Conservation (phyloP, 2,113 vertebrate genomes). For the Steatornis caripensis region DNA sequence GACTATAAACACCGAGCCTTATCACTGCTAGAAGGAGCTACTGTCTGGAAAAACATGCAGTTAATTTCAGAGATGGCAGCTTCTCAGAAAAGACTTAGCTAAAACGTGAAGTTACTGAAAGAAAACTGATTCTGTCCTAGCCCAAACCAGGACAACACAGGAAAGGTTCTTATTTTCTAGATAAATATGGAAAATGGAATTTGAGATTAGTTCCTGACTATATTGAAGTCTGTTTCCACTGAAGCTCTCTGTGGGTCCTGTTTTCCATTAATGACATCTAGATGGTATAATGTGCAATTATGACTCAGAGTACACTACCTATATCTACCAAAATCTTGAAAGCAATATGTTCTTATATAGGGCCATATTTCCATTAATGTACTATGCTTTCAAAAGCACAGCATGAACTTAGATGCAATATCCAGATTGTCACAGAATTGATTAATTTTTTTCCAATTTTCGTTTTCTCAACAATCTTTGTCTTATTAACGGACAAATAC, state of each 20-base stretch:
- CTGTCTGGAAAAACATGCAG: too few relatives aligned
- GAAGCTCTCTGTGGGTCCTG: not conserved
- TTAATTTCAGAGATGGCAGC: too few relatives aligned
- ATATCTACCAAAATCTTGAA: not conserved
- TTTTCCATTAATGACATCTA: not conserved
- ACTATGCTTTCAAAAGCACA: not conserved
- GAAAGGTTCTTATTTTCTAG: not conserved
- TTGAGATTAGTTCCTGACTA: not conserved
- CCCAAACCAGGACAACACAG: too few relatives aligned
- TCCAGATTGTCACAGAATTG: slow-evolving; percentile 7
- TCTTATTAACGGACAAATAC: slow-evolving; percentile 53
- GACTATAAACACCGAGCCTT: too few relatives aligned
- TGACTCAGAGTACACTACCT: not conserved
- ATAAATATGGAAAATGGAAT: not conserved
- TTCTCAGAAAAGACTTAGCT: too few relatives aligned
- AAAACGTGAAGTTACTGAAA: too few relatives aligned
- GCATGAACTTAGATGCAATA: slow-evolving; percentile 16
- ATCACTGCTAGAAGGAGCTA: too few relatives aligned
- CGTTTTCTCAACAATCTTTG: slow-evolving; percentile 54
- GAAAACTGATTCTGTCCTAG: too few relatives aligned
- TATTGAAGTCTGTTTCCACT: not conserved
- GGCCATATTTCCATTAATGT: not conserved
- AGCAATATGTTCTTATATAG: not conserved
- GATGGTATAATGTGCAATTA: not conserved
- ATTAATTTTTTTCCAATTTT: slow-evolving; percentile 50